Percentiles rank a stretch among this genome's conserved stretches.
Conservation (phyloP, 2,888 invertebrate genomes). For the Neoascia interrupta region DNA sequence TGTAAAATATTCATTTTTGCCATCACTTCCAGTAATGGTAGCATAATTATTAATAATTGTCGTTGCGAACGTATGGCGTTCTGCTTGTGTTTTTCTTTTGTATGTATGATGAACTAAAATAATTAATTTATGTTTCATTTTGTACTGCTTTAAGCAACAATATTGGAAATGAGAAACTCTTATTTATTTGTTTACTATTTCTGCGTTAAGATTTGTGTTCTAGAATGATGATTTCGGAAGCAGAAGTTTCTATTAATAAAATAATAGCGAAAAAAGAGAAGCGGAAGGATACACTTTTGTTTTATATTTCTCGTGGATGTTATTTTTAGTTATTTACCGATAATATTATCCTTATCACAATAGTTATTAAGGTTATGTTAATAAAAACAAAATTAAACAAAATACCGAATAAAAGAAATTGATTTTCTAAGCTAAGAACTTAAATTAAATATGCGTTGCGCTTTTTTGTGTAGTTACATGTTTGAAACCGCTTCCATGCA, state of each 20-base stretch:
- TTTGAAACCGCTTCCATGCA: neutral
- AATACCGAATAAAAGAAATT: conserved; percentile 44
- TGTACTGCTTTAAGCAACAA: conserved; percentile 41
- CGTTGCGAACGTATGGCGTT: conserved; percentile 14
- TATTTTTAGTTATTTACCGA: conserved; percentile 32
- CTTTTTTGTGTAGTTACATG: neutral
- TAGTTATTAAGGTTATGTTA: conserved; percentile 45
- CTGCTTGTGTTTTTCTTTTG: conserved; percentile 21
- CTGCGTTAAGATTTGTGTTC: conserved; percentile 7
- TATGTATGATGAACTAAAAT: conserved; percentile 24
- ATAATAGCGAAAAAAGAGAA: conserved; percentile 14
- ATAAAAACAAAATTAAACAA: conserved; percentile 38
- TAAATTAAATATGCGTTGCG: conserved; percentile 13
- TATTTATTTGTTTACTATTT: conserved; percentile 50
- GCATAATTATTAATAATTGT: conserved; percentile 18
- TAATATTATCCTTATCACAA: conserved; percentile 39
- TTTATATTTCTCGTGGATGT: conserved; percentile 37
- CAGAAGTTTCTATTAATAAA: conserved; percentile 20
- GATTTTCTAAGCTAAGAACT: conserved; percentile 45
- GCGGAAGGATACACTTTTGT: neutral
- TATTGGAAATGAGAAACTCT: conserved; percentile 33
- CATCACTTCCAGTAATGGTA: conserved; percentile 35
- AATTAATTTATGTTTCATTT: conserved; percentile 37
- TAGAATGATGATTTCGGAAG: conserved; percentile 14
- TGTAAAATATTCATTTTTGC: conserved; percentile 38